phyloP scores from a whole-genome alignment of 1,140 invertebrate genomes.

The Bombus sylvicola region DNA sequence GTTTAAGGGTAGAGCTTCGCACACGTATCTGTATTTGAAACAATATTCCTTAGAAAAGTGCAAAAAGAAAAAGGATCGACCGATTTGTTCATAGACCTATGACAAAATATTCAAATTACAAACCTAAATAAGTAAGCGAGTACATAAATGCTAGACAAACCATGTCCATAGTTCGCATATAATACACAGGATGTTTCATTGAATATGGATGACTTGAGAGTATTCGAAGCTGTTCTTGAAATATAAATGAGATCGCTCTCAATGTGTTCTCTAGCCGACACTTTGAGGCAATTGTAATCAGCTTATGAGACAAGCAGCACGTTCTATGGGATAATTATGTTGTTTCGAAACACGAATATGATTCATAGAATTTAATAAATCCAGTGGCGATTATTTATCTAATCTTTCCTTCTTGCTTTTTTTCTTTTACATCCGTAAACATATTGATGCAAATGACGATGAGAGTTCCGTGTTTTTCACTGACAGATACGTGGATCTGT shows the following conservation, averaged over 20 bases:
- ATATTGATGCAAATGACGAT: not conserved
- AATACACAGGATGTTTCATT: conserved; percentile 38
- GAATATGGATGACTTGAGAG: conserved; percentile 47
- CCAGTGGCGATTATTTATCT: not conserved
- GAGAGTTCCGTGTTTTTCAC: not conserved
- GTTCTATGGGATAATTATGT: not conserved
- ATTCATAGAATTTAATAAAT: not conserved
- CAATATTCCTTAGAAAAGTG: too few species aligned
- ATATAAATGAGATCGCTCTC: conserved; percentile 14
- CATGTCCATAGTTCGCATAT: not conserved
- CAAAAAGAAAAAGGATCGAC: too few species aligned
- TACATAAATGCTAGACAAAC: not conserved
- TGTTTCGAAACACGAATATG: not conserved
- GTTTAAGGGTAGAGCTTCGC: not conserved
- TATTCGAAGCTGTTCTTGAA: not conserved
- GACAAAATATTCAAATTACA: not conserved
- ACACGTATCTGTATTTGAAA: too few species aligned
- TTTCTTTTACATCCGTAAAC: not conserved
- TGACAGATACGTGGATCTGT: conserved; percentile 84
- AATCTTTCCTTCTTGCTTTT: not conserved
- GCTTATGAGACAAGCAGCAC: not conserved
- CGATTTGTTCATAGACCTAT: not conserved
- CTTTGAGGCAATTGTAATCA: not conserved
- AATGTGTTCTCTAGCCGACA: not conserved
- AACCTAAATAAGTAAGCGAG: not conserved